Evolutionary conservation across 2,113 vertebrate species (phyloP).

Genomic region (Mormyrus iriodes): DNA sequence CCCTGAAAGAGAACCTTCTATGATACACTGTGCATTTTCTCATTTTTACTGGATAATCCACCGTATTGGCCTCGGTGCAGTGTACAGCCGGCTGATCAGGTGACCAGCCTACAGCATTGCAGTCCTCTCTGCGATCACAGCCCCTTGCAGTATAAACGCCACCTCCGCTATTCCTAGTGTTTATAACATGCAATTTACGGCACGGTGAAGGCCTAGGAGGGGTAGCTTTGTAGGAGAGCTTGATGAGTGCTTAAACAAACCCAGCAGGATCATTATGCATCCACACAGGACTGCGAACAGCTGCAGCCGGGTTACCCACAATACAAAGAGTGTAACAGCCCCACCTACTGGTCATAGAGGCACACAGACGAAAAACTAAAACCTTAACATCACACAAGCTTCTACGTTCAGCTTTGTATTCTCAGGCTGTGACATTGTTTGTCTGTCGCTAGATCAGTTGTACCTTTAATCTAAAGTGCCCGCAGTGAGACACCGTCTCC

Average conservation of each 20-base stretch:
- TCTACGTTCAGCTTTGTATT: neutral
- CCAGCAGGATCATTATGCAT: neutral
- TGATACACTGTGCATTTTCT: neutral
- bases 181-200: neutral
- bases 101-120: neutral
- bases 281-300: neutral
- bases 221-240: neutral
- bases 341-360: neutral
- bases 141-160: neutral
- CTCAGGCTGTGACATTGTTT: neutral
- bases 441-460: neutral
- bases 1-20: neutral
- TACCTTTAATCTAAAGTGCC: neutral
- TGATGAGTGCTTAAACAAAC: neutral
- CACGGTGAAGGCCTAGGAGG: neutral
- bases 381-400: neutral
- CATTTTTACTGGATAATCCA: neutral
- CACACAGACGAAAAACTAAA: neutral
- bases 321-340: neutral
- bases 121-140: neutral
- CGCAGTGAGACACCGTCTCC: neutral
- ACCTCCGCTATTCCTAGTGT: neutral
- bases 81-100: neutral
- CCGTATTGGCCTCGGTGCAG: neutral
- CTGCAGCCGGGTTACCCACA: neutral